A percentile compares a stretch with the other conserved stretches of the same genome.
phyloP scores from a whole-genome alignment of 2,797 vertebrate species.

The Neosalanx taihuensis region DNA sequence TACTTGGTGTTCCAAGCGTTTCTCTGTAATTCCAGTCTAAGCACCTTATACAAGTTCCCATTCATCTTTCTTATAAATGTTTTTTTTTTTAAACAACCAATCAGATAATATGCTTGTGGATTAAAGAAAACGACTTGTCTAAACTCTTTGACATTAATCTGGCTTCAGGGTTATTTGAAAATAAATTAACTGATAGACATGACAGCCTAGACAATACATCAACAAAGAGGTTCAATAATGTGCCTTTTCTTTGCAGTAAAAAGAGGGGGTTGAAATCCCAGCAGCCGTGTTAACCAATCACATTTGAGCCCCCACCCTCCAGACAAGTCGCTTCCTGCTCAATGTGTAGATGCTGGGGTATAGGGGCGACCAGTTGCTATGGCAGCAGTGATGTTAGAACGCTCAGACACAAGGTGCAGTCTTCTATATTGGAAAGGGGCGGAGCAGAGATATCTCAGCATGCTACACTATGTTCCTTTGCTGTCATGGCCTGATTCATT shows the following conservation, averaged over 20 bases:
- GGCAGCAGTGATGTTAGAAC: slow-evolving; percentile 54
- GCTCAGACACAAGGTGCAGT: slow-evolving; percentile 36
- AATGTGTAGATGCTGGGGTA: slow-evolving; percentile 29
- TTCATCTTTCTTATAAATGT: not conserved
- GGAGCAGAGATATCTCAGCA: slow-evolving; percentile 13
- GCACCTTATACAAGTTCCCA: not conserved
- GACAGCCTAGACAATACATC: slow-evolving; percentile 1
- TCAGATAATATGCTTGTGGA: not conserved
- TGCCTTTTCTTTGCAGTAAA: not conserved
- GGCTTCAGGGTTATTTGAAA: not conserved
- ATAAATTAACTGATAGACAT: not conserved
- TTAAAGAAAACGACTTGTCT: not conserved
- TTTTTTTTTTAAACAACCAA: no score
- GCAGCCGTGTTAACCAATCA: slow-evolving; percentile 26
- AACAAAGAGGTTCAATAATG: slow-evolving; percentile 15
- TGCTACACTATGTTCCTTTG: not conserved
- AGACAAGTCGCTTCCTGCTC: slow-evolving; percentile 24
- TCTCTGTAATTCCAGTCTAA: slow-evolving; percentile 1
- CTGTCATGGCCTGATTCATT: not conserved
- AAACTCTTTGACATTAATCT: not conserved
- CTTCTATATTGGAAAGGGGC: slow-evolving; percentile 24
- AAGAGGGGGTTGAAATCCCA: not conserved
- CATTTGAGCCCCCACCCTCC: slow-evolving; percentile 20
- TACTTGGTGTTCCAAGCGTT: not conserved
- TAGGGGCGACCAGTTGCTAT: slow-evolving; percentile 57